Evolutionary conservation across 92 coral and sea anemone species (phyloP).

Genomic region (Heliopora coerulea): DNA sequence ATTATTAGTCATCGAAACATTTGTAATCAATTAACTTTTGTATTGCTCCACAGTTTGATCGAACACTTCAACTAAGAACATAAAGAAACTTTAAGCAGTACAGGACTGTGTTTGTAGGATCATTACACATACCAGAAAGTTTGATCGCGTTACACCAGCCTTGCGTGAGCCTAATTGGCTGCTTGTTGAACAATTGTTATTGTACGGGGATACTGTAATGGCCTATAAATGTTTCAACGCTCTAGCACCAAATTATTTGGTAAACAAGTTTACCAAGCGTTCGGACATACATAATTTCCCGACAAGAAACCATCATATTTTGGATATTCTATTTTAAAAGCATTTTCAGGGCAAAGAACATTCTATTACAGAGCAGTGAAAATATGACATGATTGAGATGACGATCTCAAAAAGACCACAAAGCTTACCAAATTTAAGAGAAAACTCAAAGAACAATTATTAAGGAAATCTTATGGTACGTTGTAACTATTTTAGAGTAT

Average conservation of each 20-base stretch:
- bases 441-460: no score
- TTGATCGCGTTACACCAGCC: conserved; percentile 35
- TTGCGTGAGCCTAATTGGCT: conserved; percentile 44
- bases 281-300: conserved; percentile 29
- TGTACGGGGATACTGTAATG: conserved; percentile 42
- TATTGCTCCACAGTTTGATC: conserved; percentile 49
- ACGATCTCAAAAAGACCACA: conserved; percentile 36
- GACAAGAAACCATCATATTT: conserved; percentile 34
- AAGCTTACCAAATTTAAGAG: no score
- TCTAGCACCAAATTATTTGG: conserved; percentile 43
- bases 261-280: conserved; percentile 34
- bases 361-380: conserved; percentile 39
- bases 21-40: conserved; percentile 41
- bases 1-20: conserved; percentile 7
- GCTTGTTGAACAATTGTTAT: conserved; percentile 16
- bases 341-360: conserved; percentile 44
- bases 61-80: conserved; percentile 14
- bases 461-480: no score
- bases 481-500: no score
- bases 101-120: conserved; percentile 42
- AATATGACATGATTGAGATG: conserved; percentile 30
- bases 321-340: conserved; percentile 44
- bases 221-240: conserved; percentile 31
- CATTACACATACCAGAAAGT: conserved; percentile 38
- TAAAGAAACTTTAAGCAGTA: conserved; percentile 37